Base-by-base conservation (phyloP, 2,113 vertebrate genomes). In the Drymodes brunneopygia region DNA sequence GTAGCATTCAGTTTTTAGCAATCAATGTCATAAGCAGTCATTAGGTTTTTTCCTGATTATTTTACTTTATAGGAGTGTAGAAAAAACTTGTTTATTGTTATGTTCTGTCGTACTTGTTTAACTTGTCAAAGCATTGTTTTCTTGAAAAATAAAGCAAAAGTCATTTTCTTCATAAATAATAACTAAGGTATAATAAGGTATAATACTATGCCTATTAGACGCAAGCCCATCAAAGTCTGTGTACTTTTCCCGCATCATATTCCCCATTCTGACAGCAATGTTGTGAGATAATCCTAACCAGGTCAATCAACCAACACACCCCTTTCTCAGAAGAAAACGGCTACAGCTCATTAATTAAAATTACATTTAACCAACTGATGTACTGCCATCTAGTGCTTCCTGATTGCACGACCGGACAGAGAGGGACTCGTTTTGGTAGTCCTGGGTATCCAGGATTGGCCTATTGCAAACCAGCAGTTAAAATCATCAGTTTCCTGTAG, bases 351-450 rank as follows among this genome's bases (percentile, higher is more conserved):
- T 72, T 31, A 81, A 67, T 75, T 50, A 72, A 69, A 44, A 40
- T 58, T 19, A 35, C 29, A 28, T 57, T 94, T 75, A 19, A 36
- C 31, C 31, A 81, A 22, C 40, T 60, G 12, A 60, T 44, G 18
- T 44, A 47, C 54, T 92, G 94, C 96, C 96, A 96, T 67, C 96
- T 95, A 81, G 93, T 81, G 96, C 71, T 71, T 47, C 67, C 11
- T 53, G 47, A 45, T 78, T 25, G 82, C 72, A 64, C 8, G 23
- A 21, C 23, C 10, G 58, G 4, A 40, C 13, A 50, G 28, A 50
- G 42, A 73, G 58, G 11, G 27, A 13, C 42, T 66, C 2, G 3
- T 47, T 92, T 29, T 7, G 5, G 4, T 62, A 23, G 27, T 15
- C 31, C 15, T 29, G n/a, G 18, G 3, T 56, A 33, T 19, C 57